Evolutionary conservation across 2,113 vertebrate genomes (phyloP).

Genomic region (Ctenodactylus gundi): DNA sequence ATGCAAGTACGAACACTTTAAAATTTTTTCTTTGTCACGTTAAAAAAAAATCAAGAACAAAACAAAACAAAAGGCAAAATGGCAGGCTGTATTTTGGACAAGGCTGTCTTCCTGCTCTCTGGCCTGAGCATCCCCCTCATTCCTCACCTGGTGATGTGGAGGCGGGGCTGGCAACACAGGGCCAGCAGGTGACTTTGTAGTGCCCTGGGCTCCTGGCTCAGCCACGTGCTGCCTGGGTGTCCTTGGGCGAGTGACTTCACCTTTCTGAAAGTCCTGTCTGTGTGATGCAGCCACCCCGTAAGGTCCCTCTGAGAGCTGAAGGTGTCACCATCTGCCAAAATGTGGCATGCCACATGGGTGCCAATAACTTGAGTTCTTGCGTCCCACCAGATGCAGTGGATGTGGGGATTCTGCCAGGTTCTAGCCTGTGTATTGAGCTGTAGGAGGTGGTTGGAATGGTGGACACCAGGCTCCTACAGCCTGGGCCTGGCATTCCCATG

Average conservation of each 20-base stretch:
- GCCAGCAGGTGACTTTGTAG: background rate
- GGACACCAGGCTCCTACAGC: background rate
- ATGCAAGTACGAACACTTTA: too few relatives aligned
- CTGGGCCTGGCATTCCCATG: background rate
- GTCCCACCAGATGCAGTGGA: background rate
- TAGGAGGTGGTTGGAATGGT: background rate
- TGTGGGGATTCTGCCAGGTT: background rate
- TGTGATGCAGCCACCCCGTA: background rate
- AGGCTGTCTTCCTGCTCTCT: too few relatives aligned
- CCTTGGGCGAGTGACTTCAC: background rate
- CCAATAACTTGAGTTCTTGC: background rate
- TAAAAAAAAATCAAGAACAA: too few relatives aligned
- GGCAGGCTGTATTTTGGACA: too few relatives aligned
- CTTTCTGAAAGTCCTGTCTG: too few relatives aligned
- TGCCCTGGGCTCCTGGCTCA: background rate
- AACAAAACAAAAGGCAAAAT: too few relatives aligned
- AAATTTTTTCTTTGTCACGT: too few relatives aligned
- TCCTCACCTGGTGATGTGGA: background rate
- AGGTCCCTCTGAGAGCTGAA: background rate
- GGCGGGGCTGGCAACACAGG: background rate
- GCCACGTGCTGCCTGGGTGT: background rate
- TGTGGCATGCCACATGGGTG: background rate
- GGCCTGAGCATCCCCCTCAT: accelerated
- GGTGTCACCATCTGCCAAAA: background rate
- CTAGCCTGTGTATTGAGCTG: background rate